These are phyloP conservation scores for Falco berigora DNA, from an alignment of 2,797 vertebrate genomes.

Conservation along the genomic window DNA sequence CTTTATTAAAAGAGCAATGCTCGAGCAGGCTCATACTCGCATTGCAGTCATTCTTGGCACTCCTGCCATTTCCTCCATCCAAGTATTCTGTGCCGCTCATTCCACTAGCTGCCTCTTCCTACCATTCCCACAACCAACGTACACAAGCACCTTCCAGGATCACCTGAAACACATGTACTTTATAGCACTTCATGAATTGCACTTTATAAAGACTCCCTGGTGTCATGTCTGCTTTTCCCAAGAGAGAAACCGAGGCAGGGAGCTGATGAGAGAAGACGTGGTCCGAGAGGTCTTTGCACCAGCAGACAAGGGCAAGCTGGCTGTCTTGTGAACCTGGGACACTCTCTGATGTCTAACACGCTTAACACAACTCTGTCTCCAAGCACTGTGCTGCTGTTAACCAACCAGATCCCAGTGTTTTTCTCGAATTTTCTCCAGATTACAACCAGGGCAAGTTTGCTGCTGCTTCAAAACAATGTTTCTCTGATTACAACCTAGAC, in stretches of 20 bases:
- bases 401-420: background rate
- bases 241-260: background rate
- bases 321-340: background rate
- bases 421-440: conserved; percentile 39
- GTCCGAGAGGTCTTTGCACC: rapidly evolving
- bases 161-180: background rate
- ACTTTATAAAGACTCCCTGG: background rate
- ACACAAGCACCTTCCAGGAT: background rate
- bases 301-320: background rate
- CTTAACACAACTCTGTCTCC: background rate
- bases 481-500: conserved; percentile 65
- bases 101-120: background rate
- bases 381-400: background rate
- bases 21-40: background rate
- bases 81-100: background rate
- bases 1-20: conserved; percentile 16
- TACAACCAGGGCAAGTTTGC: conserved; percentile 34
- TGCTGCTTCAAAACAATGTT: conserved; percentile 53
- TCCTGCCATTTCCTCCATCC: background rate
- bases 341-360: background rate
- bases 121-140: background rate
- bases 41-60: conserved; percentile 40
- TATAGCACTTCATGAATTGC: background rate
- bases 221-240: background rate
- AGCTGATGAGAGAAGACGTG: background rate